Conservation (phyloP, 2,888 invertebrate genomes). For the Phorcus lineatus region DNA sequence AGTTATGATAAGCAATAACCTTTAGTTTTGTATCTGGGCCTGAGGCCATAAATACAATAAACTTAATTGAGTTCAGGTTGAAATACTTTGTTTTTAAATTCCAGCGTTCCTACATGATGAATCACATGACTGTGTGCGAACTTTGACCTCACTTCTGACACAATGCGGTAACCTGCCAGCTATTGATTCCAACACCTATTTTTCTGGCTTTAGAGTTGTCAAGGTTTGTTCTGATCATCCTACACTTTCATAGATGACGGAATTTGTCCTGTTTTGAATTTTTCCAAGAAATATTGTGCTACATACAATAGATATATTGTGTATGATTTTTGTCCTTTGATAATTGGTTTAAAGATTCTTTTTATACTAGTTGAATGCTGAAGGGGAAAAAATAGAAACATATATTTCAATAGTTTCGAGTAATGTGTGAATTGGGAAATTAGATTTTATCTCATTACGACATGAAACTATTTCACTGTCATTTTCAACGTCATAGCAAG, state of each 20-base stretch:
- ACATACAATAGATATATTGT: neutral
- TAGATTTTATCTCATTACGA: too few relatives aligned
- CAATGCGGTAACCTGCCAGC: conserved; percentile 40
- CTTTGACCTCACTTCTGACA: conserved; percentile 40
- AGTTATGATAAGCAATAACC: neutral
- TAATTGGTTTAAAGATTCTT: neutral
- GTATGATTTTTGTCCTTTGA: neutral
- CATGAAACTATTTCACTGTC: too few relatives aligned
- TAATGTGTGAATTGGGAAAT: too few relatives aligned
- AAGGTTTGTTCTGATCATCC: conserved; percentile 45
- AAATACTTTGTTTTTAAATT: conserved; percentile 23
- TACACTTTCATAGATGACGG: too few relatives aligned
- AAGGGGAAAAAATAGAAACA: neutral
- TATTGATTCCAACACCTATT: conserved; percentile 59
- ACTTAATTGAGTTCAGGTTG: neutral
- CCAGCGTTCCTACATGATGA: conserved; percentile 61
- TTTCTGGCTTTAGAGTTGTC: conserved; percentile 59
- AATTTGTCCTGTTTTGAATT: neutral
- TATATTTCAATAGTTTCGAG: neutral
- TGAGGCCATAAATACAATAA: too few relatives aligned
- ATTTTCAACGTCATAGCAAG: too few relatives aligned
- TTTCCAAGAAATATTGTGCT: neutral
- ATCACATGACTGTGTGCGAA: conserved; percentile 55
- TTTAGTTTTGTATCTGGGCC: too few relatives aligned
- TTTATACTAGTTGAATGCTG: neutral